These are phyloP conservation scores for Neostethus bicornis DNA, from an alignment of 2,797 vertebrate species.

Conservation along the genomic window DNA sequence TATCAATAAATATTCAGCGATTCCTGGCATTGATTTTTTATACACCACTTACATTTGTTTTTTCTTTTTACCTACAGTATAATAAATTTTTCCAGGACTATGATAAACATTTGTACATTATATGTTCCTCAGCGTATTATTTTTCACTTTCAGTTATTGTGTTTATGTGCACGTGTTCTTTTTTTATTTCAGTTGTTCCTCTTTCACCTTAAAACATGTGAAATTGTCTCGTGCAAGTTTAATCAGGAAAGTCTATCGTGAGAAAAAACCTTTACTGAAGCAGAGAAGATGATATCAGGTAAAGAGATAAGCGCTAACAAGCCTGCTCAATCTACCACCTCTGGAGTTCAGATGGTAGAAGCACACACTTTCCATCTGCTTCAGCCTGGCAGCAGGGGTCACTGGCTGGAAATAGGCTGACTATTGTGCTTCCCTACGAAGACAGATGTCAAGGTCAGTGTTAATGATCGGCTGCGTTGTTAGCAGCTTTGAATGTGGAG, in stretches of 20 bases:
- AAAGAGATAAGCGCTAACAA: slow-evolving; percentile 49
- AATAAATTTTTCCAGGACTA: not conserved
- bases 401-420: slow-evolving; percentile 51
- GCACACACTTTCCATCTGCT: slow-evolving; percentile 57
- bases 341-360: slow-evolving; percentile 59
- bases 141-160: not conserved
- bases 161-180: not conserved
- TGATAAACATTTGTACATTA: not conserved
- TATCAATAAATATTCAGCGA: too few species aligned
- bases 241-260: slow-evolving; percentile 31
- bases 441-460: slow-evolving; percentile 63
- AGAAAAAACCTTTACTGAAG: slow-evolving; percentile 35
- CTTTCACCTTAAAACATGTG: not conserved
- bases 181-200: not conserved
- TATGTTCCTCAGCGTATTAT: not conserved
- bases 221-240: slow-evolving; percentile 7
- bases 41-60: too few species aligned
- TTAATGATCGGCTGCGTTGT: slow-evolving; percentile 46
- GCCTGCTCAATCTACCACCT: slow-evolving; percentile 41
- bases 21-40: too few species aligned
- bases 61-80: too few species aligned
- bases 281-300: slow-evolving; percentile 43
- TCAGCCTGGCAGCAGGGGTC: slow-evolving; percentile 55
- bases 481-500: slow-evolving; percentile 32
- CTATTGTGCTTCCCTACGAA: slow-evolving; percentile 57